Percentiles rank a stretch among this genome's conserved stretches.
These are phyloP conservation scores for Nothoprocta perdicaria DNA, from an alignment of 2,113 vertebrate species.

Conservation along the genomic window DNA sequence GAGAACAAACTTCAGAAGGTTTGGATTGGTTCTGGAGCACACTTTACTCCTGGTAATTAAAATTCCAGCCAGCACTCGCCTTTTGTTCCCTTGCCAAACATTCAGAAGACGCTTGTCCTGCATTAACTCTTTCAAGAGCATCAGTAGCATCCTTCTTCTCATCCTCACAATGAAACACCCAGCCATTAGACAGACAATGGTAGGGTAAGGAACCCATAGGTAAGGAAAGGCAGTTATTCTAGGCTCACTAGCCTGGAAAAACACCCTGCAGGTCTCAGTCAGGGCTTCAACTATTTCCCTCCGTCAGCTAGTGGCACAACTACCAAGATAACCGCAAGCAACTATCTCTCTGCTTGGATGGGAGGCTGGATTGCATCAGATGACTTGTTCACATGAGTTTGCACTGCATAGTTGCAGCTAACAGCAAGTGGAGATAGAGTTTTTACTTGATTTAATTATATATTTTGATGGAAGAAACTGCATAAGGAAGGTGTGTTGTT, in stretches of 20 bases:
- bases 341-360: background rate
- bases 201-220: accelerated
- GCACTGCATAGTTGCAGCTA: background rate
- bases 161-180: background rate
- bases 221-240: background rate
- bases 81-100: background rate
- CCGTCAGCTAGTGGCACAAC: background rate
- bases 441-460: background rate
- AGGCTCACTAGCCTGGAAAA: background rate
- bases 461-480: background rate
- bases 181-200: background rate
- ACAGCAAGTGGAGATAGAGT: background rate
- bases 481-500: background rate
- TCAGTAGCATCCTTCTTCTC: background rate
- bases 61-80: background rate
- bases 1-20: background rate
- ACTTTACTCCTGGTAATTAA: background rate
- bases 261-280: background rate
- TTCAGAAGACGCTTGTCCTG: background rate
- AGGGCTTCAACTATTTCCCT: accelerated
- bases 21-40: background rate
- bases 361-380: accelerated
- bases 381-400: background rate
- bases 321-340: background rate
- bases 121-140: background rate